These are phyloP conservation scores for Mycalesis mineus DNA, from an alignment of 2,888 invertebrate genomes.

Conservation along the genomic window DNA sequence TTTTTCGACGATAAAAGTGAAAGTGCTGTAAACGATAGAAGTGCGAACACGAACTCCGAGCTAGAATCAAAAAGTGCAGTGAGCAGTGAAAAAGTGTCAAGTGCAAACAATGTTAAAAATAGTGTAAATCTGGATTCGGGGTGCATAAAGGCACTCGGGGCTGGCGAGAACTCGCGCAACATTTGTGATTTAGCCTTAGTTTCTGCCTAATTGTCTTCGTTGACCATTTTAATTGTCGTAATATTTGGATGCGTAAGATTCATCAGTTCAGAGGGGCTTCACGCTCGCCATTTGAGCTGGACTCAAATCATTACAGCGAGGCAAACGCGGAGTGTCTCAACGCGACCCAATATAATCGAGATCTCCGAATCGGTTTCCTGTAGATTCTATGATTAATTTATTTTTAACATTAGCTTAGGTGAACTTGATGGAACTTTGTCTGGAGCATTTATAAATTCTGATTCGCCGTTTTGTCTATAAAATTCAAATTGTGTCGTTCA, in stretches of 20 bases:
- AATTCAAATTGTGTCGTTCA: constrained; percentile 19
- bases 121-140: constrained; percentile 62
- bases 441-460: constrained; percentile 43
- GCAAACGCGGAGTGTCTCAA: constrained; percentile 68
- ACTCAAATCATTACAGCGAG: constrained; percentile 73
- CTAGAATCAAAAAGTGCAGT: constrained; percentile 68
- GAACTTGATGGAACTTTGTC: constrained; percentile 71
- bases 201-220: constrained; percentile 67
- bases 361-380: constrained; percentile 78
- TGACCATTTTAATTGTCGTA: constrained; percentile 44
- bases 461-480: constrained; percentile 55
- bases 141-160: constrained; percentile 53
- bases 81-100: constrained; percentile 57
- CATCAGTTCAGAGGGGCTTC: constrained; percentile 54
- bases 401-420: constrained; percentile 73
- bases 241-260: constrained; percentile 48
- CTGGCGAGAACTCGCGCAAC: constrained; percentile 59
- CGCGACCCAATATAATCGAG: constrained; percentile 65
- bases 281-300: constrained; percentile 75
- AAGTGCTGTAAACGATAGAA: constrained; percentile 67
- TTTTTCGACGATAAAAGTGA: constrained; percentile 74
- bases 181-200: constrained; percentile 78
- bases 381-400: constrained; percentile 77
- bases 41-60: constrained; percentile 56
- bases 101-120: constrained; percentile 57